Evolutionary conservation across 1,140 invertebrate genomes (phyloP), one percentile per base, ranked within the genome.

Genomic region (Leptinotarsa texana): DNA sequence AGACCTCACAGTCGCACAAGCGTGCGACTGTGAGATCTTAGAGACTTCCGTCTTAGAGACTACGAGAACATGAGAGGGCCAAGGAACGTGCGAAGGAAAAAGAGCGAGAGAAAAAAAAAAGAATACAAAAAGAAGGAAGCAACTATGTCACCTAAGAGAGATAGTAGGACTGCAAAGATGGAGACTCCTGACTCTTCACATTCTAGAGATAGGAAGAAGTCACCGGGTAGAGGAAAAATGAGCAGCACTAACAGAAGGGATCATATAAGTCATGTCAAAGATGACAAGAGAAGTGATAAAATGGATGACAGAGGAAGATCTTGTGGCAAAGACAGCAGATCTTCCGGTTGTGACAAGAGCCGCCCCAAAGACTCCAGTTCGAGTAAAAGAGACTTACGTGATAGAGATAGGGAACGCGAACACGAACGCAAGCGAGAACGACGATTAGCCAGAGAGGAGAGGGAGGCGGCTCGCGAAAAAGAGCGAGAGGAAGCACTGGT

Each of bases 401-500:
- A 84, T 70, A 75, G 81, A 63, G 82, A 81, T 3, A 75, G 86
- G 18, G 83, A 84, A 65, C 80, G 86, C 5, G 86, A 84, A 65
- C 80, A 86, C 5, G 86, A 87, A 49, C 85, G 90, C 48, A 90
- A 88, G 69, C 83, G 86, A n/a, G 85, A 85, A 68, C 76, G 84
- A 57, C 76, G 86, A 13, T 75, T 85, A 27, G 84, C 87, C 15
- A 81, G 87, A 13, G 84, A 85, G 47, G 85, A 87, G 72, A 81
- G 87, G 4, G 87, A 89, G 77, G 86, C 87, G 0, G 87, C 87
- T 1, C 80, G 88, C 18, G 87, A 89, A 74, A 89, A 89, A 78
- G 88, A 89, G 78, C 83, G 88, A 78, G 86, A 91, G 83, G 88
- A 89, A 75, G 87, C 88, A 0, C 80, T 89, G 73, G 88, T 88